Evolutionary conservation across 2,888 invertebrate genomes (phyloP).

Genomic region (Oeneis ivallda): DNA sequence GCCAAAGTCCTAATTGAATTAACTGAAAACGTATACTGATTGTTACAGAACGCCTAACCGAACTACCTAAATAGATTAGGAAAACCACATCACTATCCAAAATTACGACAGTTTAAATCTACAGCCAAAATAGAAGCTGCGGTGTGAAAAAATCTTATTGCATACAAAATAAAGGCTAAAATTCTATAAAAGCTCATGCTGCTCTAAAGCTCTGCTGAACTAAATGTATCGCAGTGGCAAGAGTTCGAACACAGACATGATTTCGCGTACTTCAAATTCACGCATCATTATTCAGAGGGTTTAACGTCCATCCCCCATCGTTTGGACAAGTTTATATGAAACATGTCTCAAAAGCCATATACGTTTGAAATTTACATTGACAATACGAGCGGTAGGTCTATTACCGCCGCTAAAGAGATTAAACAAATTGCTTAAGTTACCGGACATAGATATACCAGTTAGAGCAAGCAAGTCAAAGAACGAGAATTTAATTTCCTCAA

Average conservation of each 20-base stretch:
- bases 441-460: not conserved
- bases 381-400: not conserved
- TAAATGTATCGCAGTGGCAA: slow-evolving; percentile 12
- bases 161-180: slow-evolving; percentile 29
- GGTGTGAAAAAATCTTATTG: slow-evolving; percentile 15
- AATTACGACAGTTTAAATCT: slow-evolving; percentile 33
- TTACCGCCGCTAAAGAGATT: too few species aligned
- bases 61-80: slow-evolving; percentile 38
- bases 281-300: slow-evolving; percentile 34
- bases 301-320: slow-evolving; percentile 24
- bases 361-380: slow-evolving; percentile 24
- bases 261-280: slow-evolving; percentile 28
- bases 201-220: not conserved
- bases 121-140: not conserved
- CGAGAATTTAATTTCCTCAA: not conserved
- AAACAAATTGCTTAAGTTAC: not conserved
- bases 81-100: slow-evolving; percentile 35
- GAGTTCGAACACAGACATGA: slow-evolving; percentile 18
- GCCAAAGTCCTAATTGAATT: slow-evolving; percentile 35
- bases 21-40: slow-evolving; percentile 34
- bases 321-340: slow-evolving; percentile 26
- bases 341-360: slow-evolving; percentile 21
- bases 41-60: slow-evolving; percentile 32
- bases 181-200: slow-evolving; percentile 7
- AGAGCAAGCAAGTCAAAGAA: not conserved